Base-by-base conservation (phyloP, 2,797 vertebrate genomes). In the Anniella stebbinsi region DNA sequence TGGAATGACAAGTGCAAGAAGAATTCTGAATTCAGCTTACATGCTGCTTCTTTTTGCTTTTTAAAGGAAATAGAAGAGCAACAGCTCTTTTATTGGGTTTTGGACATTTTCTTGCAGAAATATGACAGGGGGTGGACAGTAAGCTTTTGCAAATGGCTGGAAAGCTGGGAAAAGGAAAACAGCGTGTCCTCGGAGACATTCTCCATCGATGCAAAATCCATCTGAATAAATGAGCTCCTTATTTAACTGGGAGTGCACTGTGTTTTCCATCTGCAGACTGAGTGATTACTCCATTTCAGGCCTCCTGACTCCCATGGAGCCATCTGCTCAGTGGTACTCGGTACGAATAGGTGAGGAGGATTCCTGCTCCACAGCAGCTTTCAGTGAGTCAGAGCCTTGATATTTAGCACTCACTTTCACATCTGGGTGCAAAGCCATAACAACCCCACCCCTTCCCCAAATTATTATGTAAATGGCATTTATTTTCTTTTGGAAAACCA, bases 231-330 rank as follows among this genome's bases (percentile, higher is more conserved):
- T 94, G 95, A 96, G 94, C 93, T 91, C 95, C 95, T 97, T 97
- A 96, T 96, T 97, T 95, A 97, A 97, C 94, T 93, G 95, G 95
- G 94, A 96, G 92, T 84, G 88, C 93, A 91, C 94, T 95, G 95
- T 94, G 93, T 96, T 94, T 97, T 97, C 96, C 96, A 97, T 97
- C 96, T 96, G 96, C 92, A 96, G 92, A 93, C 94, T 95, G 95
- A 97, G 95, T 95, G 95, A 96, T 96, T 95, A 95, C 96, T 96
- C 96, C 95, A 92, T 97, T 97, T 96, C 94, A 97, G 97, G 96
- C 95, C 97, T 97, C 96, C 95, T 93, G 95, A 97, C 97, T 96
- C 95, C 95, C 93, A 92, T 96, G 96, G 94, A 96, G 92, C 96
- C 97, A 96, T 97, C 97, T 97, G 97, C 95, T 95, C 92, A 87